Conservation (phyloP, 2,113 vertebrate genomes). For the Turnix velox region DNA sequence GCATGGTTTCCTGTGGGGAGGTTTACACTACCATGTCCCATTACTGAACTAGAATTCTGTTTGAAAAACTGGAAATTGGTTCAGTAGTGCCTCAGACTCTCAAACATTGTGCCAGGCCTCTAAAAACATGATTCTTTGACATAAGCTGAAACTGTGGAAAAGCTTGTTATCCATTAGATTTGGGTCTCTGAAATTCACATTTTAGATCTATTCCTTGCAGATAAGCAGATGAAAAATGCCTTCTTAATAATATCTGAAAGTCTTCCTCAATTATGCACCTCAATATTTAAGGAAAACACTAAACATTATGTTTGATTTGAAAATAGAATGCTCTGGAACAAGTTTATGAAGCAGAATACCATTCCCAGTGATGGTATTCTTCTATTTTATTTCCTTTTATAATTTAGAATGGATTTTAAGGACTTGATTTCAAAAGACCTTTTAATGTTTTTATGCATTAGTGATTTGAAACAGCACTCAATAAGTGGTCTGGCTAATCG, state of each 20-base stretch:
- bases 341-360: not conserved
- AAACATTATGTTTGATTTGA: not conserved
- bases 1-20: not conserved
- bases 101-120: not conserved
- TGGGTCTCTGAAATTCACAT: not conserved
- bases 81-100: not conserved
- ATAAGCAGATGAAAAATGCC: not conserved
- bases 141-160: not conserved
- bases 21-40: fast-evolving
- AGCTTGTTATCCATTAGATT: not conserved
- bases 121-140: not conserved
- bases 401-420: not conserved
- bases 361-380: not conserved
- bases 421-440: not conserved
- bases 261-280: not conserved
- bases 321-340: not conserved
- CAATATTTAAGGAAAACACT: not conserved
- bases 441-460: not conserved
- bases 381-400: not conserved
- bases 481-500: not conserved
- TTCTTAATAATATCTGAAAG: not conserved
- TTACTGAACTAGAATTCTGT: not conserved
- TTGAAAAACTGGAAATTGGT: not conserved
- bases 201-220: not conserved
- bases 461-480: not conserved